phyloP scores from a whole-genome alignment of 2,797 vertebrate genomes.

The Potorous gilbertii region DNA sequence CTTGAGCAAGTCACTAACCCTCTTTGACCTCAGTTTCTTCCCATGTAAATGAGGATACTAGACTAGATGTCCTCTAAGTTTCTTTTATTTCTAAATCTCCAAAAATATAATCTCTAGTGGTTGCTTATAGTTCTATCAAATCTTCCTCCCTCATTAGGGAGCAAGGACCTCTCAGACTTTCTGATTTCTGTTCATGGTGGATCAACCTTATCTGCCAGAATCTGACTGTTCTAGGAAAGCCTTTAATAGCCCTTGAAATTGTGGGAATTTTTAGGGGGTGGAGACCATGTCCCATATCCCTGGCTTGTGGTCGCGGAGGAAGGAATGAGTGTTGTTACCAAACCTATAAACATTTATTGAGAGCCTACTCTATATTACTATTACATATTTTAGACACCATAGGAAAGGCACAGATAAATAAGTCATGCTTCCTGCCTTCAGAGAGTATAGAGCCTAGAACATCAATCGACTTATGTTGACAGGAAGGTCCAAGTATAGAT shows the following conservation, averaged over 20 bases:
- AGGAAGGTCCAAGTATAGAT: neutral
- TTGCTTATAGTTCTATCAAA: neutral
- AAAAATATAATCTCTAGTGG: neutral
- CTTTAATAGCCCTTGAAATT: neutral
- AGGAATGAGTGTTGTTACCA: neutral
- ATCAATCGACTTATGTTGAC: neutral
- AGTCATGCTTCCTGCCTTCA: neutral
- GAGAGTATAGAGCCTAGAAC: neutral
- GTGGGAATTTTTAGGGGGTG: neutral
- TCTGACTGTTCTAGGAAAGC: neutral
- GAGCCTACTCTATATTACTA: neutral
- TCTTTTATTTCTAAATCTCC: neutral
- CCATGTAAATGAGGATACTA: neutral
- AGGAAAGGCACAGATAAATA: neutral
- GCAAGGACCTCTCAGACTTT: neutral
- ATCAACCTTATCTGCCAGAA: neutral
- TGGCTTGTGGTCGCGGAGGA: neutral
- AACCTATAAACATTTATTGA: neutral
- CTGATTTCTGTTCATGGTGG: neutral
- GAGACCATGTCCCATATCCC: neutral
- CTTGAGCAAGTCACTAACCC: neutral
- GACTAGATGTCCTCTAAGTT: neutral
- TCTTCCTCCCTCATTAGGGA: neutral
- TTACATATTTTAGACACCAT: neutral
- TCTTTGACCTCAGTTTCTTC: neutral